A percentile compares a stretch with the other conserved stretches of the same genome.
These are phyloP conservation scores for Lasioglossum lativentre DNA, from an alignment of 2,888 invertebrate genomes.

Conservation along the genomic window DNA sequence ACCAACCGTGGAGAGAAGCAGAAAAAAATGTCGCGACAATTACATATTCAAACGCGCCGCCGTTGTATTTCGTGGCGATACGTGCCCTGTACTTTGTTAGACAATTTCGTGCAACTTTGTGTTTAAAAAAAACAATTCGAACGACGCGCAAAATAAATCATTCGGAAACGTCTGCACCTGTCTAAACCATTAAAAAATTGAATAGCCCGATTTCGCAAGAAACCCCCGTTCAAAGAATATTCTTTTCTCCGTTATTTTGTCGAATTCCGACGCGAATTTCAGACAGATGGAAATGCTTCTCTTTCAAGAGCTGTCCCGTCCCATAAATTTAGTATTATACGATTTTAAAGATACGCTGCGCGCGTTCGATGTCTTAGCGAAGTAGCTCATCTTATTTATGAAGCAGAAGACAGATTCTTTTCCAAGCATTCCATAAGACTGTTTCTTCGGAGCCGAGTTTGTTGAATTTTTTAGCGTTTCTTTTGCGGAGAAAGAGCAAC, in stretches of 20 bases:
- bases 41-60: background rate
- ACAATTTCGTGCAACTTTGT: background rate
- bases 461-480: constrained; percentile 51
- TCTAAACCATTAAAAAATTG: too few relatives aligned
- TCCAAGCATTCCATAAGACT: constrained; percentile 6
- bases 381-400: constrained; percentile 18
- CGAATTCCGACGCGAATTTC: background rate
- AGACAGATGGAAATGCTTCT: background rate
- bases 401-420: background rate
- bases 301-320: background rate
- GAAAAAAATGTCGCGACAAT: background rate
- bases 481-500: constrained; percentile 1
- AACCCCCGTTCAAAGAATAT: too few relatives aligned
- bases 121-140: background rate
- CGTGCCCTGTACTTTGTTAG: background rate
- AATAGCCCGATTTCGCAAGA: too few relatives aligned
- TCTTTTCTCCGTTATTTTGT: background rate
- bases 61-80: background rate
- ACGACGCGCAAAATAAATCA: background rate
- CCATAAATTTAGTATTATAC: background rate
- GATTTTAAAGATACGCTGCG: background rate
- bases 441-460: constrained; percentile 9
- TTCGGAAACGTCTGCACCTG: too few relatives aligned
- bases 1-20: background rate
- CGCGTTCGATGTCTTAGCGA: background rate